Evolutionary conservation across 2,888 invertebrate species (phyloP).

Genomic region (Platycheirus albimanus): DNA sequence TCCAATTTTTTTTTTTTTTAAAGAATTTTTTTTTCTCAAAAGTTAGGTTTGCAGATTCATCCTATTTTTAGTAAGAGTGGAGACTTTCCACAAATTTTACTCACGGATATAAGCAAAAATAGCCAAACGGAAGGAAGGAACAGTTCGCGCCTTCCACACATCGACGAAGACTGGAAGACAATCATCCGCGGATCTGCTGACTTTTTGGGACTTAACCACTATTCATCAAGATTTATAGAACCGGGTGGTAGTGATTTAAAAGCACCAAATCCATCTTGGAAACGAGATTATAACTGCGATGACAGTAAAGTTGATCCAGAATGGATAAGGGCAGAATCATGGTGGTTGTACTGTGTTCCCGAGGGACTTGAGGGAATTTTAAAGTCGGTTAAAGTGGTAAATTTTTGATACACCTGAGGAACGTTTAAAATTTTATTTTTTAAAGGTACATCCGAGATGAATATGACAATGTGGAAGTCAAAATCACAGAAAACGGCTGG

Average conservation of each 20-base stretch:
- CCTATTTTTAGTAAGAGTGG: slow-evolving; percentile 78
- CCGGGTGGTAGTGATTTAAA: slow-evolving; percentile 62
- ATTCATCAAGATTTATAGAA: slow-evolving; percentile 77
- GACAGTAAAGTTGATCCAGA: slow-evolving; percentile 74
- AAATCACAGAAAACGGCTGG: slow-evolving; percentile 86
- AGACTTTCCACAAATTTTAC: slow-evolving; percentile 79
- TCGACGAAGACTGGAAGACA: slow-evolving; percentile 73
- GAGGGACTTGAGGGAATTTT: slow-evolving; percentile 76
- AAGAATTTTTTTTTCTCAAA: no score
- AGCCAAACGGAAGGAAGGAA: slow-evolving; percentile 78
- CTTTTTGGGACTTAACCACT: slow-evolving; percentile 79
- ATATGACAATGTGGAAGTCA: slow-evolving; percentile 84
- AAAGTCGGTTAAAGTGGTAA: slow-evolving; percentile 66
- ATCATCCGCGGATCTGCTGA: slow-evolving; percentile 77
- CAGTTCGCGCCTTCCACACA: slow-evolving; percentile 76
- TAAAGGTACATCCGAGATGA: slow-evolving; percentile 84
- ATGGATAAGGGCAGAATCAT: slow-evolving; percentile 78
- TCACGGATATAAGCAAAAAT: slow-evolving; percentile 77
- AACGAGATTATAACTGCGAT: slow-evolving; percentile 83
- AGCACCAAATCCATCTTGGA: slow-evolving; percentile 83
- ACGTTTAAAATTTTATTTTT: no score
- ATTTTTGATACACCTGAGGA: not conserved
- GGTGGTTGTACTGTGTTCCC: slow-evolving; percentile 79
- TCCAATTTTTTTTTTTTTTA: not conserved
- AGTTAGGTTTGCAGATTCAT: slow-evolving; percentile 81